These are phyloP conservation scores for Panthera uncia DNA, from an alignment of 2,113 vertebrate genomes.

Conservation along the genomic window DNA sequence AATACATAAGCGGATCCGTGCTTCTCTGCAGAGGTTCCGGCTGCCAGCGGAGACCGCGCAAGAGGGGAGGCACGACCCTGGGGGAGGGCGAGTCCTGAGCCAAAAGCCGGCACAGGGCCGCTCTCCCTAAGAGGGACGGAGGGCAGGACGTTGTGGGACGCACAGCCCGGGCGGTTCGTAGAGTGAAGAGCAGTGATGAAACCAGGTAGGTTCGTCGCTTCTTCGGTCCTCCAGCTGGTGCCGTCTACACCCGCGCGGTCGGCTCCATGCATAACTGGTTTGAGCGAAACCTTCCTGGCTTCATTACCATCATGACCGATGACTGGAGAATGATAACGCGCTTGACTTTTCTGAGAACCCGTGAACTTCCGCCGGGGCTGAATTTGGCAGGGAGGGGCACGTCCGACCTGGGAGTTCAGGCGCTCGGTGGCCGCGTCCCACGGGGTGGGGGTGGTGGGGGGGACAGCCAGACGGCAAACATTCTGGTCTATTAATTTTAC, in stretches of 20 bases:
- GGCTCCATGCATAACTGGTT: fast-evolving
- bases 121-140: neutral
- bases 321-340: fast-evolving
- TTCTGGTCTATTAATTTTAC: neutral
- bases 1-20: fast-evolving
- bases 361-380: fast-evolving
- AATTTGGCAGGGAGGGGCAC: fast-evolving
- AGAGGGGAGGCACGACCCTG: neutral
- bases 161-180: neutral
- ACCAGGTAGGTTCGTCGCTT: fast-evolving
- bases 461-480: fast-evolving
- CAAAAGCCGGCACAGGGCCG: fast-evolving
- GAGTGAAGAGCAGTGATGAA: fast-evolving
- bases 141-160: fast-evolving
- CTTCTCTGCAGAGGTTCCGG: neutral
- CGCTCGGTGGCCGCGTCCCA: fast-evolving
- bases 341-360: fast-evolving
- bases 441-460: too few relatives aligned
- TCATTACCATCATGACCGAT: fast-evolving
- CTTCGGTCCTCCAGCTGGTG: fast-evolving
- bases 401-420: fast-evolving
- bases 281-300: neutral
- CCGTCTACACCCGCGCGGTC: fast-evolving
- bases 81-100: neutral
- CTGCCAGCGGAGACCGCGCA: too few relatives aligned